These are phyloP conservation scores for Hephaestus fuliginosus DNA, from an alignment of 2,797 vertebrate species.

Conservation along the genomic window DNA sequence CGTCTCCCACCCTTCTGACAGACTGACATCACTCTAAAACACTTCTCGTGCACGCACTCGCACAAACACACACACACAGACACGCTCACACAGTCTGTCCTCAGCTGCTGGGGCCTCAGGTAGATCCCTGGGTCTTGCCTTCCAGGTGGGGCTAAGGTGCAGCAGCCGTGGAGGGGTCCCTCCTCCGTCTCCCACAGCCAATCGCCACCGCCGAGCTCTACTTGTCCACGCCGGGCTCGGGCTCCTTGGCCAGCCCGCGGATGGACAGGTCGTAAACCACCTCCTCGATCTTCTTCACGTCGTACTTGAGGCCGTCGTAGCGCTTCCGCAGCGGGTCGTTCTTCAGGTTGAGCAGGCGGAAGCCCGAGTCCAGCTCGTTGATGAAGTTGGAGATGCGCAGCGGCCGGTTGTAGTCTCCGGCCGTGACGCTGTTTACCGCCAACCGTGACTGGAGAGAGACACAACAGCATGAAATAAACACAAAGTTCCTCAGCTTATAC, in stretches of 20 bases:
- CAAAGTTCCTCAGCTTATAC: neutral
- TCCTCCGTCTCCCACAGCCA: slow-evolving; percentile 54
- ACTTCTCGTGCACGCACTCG: slow-evolving; percentile 26
- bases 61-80: slow-evolving; percentile 28
- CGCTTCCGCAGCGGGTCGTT: slow-evolving; percentile 98
- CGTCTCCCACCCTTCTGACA: slow-evolving; percentile 35
- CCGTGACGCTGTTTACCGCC: slow-evolving; percentile 98
- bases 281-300: slow-evolving; percentile 99
- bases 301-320: slow-evolving; percentile 97
- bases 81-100: slow-evolving; percentile 52
- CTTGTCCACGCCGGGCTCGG: slow-evolving; percentile 69
- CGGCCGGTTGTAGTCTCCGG: slow-evolving; percentile 94
- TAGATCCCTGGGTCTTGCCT: slow-evolving; percentile 54
- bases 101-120: slow-evolving; percentile 65
- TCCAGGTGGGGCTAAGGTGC: slow-evolving; percentile 50
- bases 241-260: slow-evolving; percentile 93
- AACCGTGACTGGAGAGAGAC: slow-evolving; percentile 88
- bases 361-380: slow-evolving; percentile 97
- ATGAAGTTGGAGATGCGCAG: slow-evolving; percentile 97
- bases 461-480: neutral
- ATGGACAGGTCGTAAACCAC: slow-evolving; percentile 98
- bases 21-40: slow-evolving; percentile 54
- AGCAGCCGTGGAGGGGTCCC: slow-evolving; percentile 62
- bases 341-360: slow-evolving; percentile 97
- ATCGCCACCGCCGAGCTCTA: slow-evolving; percentile 28